A percentile compares a stretch with the other conserved stretches of the same genome.
These are phyloP conservation scores for Bujurquina vittata DNA, from an alignment of 2,113 vertebrate genomes.

Conservation along the genomic window DNA sequence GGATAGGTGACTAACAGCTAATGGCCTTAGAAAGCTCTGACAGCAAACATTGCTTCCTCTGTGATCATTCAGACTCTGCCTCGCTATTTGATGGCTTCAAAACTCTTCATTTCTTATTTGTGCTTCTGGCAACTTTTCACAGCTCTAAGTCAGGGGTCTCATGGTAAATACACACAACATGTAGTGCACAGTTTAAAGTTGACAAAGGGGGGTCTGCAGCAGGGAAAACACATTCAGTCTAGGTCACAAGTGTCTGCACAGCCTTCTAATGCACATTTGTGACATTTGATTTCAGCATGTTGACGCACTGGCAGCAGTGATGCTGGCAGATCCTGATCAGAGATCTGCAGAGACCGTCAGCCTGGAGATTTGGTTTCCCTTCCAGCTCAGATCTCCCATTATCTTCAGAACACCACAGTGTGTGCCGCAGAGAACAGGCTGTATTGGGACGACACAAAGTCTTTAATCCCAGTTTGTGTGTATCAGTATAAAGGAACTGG, in stretches of 20 bases:
- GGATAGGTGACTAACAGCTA: background rate
- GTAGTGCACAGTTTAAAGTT: background rate
- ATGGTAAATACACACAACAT: background rate
- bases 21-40: background rate
- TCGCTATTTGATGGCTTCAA: background rate
- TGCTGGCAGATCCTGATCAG: too few species aligned
- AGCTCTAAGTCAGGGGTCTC: background rate
- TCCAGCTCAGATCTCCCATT: too few species aligned
- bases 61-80: background rate
- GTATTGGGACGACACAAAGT: too few species aligned
- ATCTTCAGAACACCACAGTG: too few species aligned
- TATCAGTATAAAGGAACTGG: background rate
- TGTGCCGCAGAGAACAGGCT: too few species aligned
- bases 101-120: background rate
- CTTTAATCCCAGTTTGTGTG: background rate
- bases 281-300: background rate
- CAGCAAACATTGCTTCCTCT: background rate
- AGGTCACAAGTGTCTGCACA: background rate
- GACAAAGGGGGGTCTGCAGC: background rate
- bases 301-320: too few species aligned
- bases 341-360: too few species aligned
- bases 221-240: too few species aligned
- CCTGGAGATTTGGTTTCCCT: too few species aligned
- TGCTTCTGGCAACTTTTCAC: background rate
- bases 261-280: background rate